Evolutionary conservation across 2,113 vertebrate species (phyloP).

Genomic region (Dolichotis patagonum): DNA sequence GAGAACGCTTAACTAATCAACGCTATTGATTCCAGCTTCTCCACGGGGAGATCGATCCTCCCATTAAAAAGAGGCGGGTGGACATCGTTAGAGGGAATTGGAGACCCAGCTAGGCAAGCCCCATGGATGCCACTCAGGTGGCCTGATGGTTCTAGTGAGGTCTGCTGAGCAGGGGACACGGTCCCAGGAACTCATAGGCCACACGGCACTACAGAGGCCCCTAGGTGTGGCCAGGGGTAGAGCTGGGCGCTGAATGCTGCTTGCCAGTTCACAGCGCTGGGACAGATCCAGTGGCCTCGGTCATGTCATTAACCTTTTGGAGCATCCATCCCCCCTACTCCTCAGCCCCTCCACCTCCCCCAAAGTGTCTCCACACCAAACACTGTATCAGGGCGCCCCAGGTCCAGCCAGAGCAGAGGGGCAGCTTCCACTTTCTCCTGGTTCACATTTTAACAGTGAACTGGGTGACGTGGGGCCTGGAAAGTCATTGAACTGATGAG

Average conservation of each 20-base stretch:
- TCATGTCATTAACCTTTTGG: background rate
- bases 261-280: background rate
- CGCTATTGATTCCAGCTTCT: conserved; percentile 70
- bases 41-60: conserved; percentile 60
- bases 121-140: fast-evolving
- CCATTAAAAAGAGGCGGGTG: conserved; percentile 48
- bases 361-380: background rate
- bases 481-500: background rate
- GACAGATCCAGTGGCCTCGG: background rate
- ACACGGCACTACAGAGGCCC: fast-evolving
- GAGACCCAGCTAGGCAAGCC: background rate
- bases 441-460: background rate
- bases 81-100: background rate
- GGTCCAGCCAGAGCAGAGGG: background rate
- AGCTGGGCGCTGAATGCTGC: background rate
- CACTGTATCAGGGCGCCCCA: background rate
- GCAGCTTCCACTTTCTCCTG: background rate
- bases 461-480: background rate
- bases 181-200: background rate
- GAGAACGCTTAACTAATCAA: conserved; percentile 70
- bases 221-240: background rate
- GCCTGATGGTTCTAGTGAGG: background rate
- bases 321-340: background rate
- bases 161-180: background rate
- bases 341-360: background rate